Percentiles rank a stretch among this genome's conserved stretches.
phyloP scores from a whole-genome alignment of 2,113 vertebrate species.

The Nesoenas mayeri region DNA sequence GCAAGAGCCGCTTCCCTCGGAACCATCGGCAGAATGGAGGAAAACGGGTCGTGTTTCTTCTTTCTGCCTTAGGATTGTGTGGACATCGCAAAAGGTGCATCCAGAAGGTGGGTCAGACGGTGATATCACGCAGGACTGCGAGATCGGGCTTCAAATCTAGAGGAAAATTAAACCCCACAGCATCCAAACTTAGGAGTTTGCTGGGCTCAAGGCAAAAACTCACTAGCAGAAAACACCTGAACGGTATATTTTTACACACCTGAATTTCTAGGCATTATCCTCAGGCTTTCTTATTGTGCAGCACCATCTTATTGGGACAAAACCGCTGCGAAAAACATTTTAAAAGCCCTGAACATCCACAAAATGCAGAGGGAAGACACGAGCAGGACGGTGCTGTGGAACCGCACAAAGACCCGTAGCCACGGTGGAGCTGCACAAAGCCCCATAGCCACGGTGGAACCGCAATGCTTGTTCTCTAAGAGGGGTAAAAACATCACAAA shows the following conservation, averaged over 20 bases:
- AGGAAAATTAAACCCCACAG: neutral
- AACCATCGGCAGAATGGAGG: rapidly evolving
- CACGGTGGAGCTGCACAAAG: rapidly evolving
- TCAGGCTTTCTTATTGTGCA: neutral
- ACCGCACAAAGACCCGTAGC: rapidly evolving
- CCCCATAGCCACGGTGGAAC: too few species aligned
- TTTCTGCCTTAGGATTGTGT: neutral
- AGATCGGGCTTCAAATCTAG: neutral
- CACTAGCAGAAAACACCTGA: too few species aligned
- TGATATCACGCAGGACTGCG: rapidly evolving
- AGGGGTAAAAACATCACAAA: neutral
- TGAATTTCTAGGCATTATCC: neutral
- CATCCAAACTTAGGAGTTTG: too few species aligned
- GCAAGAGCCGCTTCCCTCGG: neutral
- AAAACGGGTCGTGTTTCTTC: rapidly evolving
- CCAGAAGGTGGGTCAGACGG: rapidly evolving
- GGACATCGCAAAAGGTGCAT: rapidly evolving
- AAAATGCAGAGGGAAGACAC: neutral
- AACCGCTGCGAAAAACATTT: neutral
- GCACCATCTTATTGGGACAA: neutral
- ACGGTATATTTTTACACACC: neutral
- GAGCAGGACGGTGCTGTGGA: neutral
- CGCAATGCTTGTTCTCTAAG: neutral
- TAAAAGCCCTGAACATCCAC: rapidly evolving
- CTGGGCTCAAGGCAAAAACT: too few species aligned